phyloP scores from a whole-genome alignment of 1,140 invertebrate species.

The Ostrea denselamellosa region DNA sequence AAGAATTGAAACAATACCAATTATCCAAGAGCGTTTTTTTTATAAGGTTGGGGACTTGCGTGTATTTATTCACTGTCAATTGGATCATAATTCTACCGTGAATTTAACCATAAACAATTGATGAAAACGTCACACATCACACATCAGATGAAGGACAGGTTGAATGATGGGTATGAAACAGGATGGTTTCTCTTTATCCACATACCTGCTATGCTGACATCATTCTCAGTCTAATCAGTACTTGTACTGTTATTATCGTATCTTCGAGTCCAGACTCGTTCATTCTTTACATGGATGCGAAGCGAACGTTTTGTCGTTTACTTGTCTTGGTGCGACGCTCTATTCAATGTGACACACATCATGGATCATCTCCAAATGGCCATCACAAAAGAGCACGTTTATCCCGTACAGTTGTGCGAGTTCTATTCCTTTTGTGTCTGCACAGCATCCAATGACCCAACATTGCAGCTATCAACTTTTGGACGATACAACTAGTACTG shows the following conservation, averaged over 20 bases:
- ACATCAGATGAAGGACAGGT: neutral
- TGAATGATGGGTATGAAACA: constrained; percentile 44
- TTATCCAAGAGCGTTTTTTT: neutral
- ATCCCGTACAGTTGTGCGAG: constrained; percentile 51
- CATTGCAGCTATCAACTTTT: constrained; percentile 58
- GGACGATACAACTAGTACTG: constrained; percentile 56
- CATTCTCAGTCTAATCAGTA: constrained; percentile 53
- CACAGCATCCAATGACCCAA: constrained; percentile 59
- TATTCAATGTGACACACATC: constrained; percentile 57
- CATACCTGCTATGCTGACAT: constrained; percentile 58
- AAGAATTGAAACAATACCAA: neutral
- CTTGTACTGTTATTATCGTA: constrained; percentile 43
- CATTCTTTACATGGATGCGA: constrained; percentile 58
- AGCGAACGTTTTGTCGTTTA: constrained; percentile 61
- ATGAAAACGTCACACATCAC: neutral
- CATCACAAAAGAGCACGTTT: constrained; percentile 55
- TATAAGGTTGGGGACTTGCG: neutral
- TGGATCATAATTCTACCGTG: neutral
- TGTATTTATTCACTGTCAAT: neutral
- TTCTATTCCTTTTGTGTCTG: constrained; percentile 60
- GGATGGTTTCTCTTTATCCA: constrained; percentile 57
- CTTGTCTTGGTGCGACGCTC: constrained; percentile 56
- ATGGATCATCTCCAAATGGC: constrained; percentile 57
- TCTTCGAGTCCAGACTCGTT: constrained; percentile 45
- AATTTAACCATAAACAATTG: neutral